Base-by-base conservation (phyloP, 2,888 invertebrate genomes). In the Podabrus alpinus region DNA sequence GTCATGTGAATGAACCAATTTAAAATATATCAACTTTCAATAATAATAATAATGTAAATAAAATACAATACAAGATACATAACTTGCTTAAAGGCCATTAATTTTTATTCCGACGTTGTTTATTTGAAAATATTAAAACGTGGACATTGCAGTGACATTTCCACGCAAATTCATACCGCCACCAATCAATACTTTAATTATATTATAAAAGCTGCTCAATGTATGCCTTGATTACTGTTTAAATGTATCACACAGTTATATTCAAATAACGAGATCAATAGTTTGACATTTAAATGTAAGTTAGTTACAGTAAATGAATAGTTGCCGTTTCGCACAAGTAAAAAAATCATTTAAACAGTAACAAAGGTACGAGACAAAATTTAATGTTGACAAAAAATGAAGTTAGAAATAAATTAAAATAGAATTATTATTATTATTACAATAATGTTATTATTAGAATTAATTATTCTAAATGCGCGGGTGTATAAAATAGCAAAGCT, bases 21-120 rank as follows among this genome's bases (percentile, higher is more conserved):
- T 64, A 64, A 86, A 84, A 85, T 84, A 85, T 85, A 85, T 84
- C 84, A 83, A 80, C 80, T 77, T 77, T 80, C 82, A 83, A 83
- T 83, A 84, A 85, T 84, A 45, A 45, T 45, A 45, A 45, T 45
- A 45, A 83, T 83, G 83, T 83, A 84, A 84, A 86, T 85, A 86
- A 84, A 86, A 85, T 84, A 84, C 81, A 84, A 86, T 85, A 85
- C 84, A 86, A 85, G 86, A 85, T 85, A 84, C 84, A 83, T 83
- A 81, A 83, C 81, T 78, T 77, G 80, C 82, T 79, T 85, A 85
- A 86, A 86, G 85, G 85, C 85, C 84, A 82, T 85, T 83, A 72
- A 71, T 69, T 64, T 64, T 64, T 64, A 64, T 19, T 64, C 21
- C 62, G n/a, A 64, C 62, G 21, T 64, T 19, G 62, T 62, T 62